Conservation (phyloP, 2,113 vertebrate species). For the Nibea coibor region DNA sequence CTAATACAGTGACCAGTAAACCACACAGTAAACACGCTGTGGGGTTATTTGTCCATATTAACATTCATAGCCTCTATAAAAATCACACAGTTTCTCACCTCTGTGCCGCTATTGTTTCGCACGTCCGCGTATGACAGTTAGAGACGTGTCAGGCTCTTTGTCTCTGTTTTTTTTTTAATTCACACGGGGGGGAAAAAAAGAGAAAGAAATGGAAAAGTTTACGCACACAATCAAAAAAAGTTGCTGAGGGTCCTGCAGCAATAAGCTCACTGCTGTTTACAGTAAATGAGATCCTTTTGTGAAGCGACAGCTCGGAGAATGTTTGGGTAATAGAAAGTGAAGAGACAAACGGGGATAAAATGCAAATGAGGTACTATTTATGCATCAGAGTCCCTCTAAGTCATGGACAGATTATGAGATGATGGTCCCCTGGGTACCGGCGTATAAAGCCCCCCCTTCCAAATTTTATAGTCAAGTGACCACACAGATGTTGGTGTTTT, state of each 20-base stretch:
- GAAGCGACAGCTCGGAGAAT: slow-evolving; percentile 34
- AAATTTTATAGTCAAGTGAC: slow-evolving; percentile 33
- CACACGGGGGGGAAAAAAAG: background rate
- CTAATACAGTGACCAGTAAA: slow-evolving; percentile 62
- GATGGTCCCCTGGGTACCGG: slow-evolving; percentile 18
- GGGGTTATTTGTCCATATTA: slow-evolving; percentile 52
- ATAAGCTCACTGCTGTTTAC: slow-evolving; percentile 43
- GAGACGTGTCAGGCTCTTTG: background rate
- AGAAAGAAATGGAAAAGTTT: background rate
- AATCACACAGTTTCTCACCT: slow-evolving; percentile 39
- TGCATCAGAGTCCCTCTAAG: slow-evolving; percentile 39
- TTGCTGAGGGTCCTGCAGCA: slow-evolving; percentile 6
- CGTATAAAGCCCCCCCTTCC: background rate
- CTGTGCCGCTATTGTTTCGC: background rate
- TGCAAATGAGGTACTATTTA: slow-evolving; percentile 62
- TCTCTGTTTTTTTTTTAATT: background rate
- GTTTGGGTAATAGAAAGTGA: slow-evolving; percentile 46
- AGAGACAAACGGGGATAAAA: slow-evolving; percentile 51
- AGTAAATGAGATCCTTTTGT: slow-evolving; percentile 39
- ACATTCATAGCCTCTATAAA: slow-evolving; percentile 47
- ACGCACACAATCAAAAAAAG: background rate
- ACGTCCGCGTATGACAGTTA: background rate
- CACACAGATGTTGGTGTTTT: slow-evolving; percentile 26
- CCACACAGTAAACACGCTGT: slow-evolving; percentile 56
- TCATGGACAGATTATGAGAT: slow-evolving; percentile 45